Evolutionary conservation across 1,140 invertebrate species (phyloP), one percentile per base, ranked within the genome.

Genomic region (Microplitis mediator): DNA sequence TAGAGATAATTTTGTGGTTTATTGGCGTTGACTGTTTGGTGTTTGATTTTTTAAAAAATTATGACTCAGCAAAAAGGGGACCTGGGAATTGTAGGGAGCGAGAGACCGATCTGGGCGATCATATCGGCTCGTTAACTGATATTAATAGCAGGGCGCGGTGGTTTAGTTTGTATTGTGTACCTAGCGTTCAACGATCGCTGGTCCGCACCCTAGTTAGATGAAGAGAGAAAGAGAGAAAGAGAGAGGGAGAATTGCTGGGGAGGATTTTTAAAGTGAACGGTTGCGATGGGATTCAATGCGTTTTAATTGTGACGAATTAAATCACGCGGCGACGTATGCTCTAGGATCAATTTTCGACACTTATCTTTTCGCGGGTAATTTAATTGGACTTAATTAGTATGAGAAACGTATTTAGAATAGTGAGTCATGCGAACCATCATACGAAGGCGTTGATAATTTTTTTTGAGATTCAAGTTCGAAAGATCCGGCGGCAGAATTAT

Each of bases 131-230:
- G 84, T 86, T 86, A 86, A 86, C 83, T 84, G 85, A 84, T 85
- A 86, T 86, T 86, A 86, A 86, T 86, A 85, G 85, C 82, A 81
- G 83, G 85, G 84, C 81, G 84, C 83, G 84, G 84, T 82, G 72
- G 71, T 34, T 52, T 39, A 68, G 56, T 35, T 51, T 67, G 50
- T 35, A 50, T 11, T 50, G 69, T 69, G 35, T 39, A 45, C 16
- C 11, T 60, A 58, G 31, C 54, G 66, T 5, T 39, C 6, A 11
- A 11, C 6, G 6, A 9, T 9, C 11, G 39, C 39, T 45, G 6
- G 39, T 45, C 45, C 60, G 58, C 58, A 67, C 39, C 67, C 36
- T 16, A 35, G 52, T 32, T 34, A 16, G 23, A 14, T 71, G 51
- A n/a, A 13, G 66, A 69, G 62, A 62, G 71, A 65, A 63, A 39